These are phyloP conservation scores for Sebastes nivosus DNA, from an alignment of 2,797 vertebrate genomes.

Conservation along the genomic window DNA sequence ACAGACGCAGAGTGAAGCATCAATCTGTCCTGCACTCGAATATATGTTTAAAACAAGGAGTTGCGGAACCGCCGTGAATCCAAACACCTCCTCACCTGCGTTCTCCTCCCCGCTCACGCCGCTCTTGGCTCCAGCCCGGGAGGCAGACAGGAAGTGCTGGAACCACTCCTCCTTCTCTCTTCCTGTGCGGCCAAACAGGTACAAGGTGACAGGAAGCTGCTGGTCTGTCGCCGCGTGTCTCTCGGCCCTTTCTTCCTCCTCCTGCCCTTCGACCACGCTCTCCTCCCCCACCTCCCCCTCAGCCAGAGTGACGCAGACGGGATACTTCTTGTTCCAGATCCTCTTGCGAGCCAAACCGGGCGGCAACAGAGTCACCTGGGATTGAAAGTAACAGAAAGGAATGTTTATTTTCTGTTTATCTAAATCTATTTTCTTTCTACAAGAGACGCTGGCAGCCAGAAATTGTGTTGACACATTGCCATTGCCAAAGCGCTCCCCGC, in stretches of 20 bases:
- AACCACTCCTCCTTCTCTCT: slow-evolving; percentile 93
- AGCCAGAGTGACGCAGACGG: slow-evolving; percentile 85
- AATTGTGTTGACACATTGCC: not conserved
- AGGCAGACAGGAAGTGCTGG: slow-evolving; percentile 83
- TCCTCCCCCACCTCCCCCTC: slow-evolving; percentile 54
- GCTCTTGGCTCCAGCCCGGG: slow-evolving; percentile 38
- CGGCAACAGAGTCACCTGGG: slow-evolving; percentile 85
- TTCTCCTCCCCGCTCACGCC: slow-evolving; percentile 51
- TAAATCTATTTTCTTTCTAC: not conserved
- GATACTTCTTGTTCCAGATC: slow-evolving; percentile 92
- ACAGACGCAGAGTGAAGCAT: not conserved
- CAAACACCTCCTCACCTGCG: slow-evolving; percentile 68
- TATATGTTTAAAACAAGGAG: not conserved
- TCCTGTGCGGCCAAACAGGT: slow-evolving; percentile 88
- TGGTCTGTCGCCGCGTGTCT: slow-evolving; percentile 13
- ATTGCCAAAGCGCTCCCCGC: not conserved
- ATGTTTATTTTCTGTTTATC: not conserved
- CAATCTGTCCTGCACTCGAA: not conserved
- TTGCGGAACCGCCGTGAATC: not conserved
- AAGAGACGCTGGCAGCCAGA: not conserved
- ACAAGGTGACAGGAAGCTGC: slow-evolving; percentile 75
- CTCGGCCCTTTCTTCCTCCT: slow-evolving; percentile 63
- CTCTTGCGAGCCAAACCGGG: slow-evolving; percentile 86
- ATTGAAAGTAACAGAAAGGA: not conserved
- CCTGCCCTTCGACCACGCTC: slow-evolving; percentile 34